phyloP scores from a whole-genome alignment of 2,113 vertebrate species.

The Cottus gobio region DNA sequence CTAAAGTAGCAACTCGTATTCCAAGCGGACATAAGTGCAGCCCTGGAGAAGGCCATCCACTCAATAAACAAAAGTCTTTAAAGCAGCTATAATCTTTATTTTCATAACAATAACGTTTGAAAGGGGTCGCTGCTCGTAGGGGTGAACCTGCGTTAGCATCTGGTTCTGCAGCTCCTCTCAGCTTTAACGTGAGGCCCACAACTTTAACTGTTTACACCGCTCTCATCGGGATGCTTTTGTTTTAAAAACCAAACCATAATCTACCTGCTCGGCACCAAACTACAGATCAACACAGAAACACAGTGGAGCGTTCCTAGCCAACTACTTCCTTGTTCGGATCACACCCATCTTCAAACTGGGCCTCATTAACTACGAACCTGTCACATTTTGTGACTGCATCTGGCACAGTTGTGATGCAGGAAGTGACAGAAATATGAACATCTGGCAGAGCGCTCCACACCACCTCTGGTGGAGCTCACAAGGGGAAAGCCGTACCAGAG shows the following conservation, averaged over 20 bases:
- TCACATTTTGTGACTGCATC: background rate
- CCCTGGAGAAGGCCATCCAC: background rate
- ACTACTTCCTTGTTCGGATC: background rate
- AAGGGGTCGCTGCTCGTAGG: background rate
- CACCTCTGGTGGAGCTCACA: background rate
- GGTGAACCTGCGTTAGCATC: background rate
- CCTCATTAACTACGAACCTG: background rate
- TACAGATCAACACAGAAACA: too few relatives aligned
- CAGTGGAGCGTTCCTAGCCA: too few relatives aligned
- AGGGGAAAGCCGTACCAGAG: background rate
- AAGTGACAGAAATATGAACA: background rate
- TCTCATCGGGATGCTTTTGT: too few relatives aligned
- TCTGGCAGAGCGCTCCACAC: background rate
- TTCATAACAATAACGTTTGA: background rate
- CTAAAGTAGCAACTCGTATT: too few relatives aligned
- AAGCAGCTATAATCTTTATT: background rate
- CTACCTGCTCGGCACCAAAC: too few relatives aligned
- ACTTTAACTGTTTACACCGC: too few relatives aligned
- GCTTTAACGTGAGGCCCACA: too few relatives aligned
- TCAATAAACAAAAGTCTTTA: background rate
- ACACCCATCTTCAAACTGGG: background rate
- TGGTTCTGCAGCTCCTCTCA: too few relatives aligned
- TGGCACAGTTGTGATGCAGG: background rate
- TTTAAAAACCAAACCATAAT: too few relatives aligned
- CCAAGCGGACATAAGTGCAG: background rate